These are phyloP conservation scores for Nasonia oneida DNA, from an alignment of 2,888 invertebrate species.

Conservation along the genomic window DNA sequence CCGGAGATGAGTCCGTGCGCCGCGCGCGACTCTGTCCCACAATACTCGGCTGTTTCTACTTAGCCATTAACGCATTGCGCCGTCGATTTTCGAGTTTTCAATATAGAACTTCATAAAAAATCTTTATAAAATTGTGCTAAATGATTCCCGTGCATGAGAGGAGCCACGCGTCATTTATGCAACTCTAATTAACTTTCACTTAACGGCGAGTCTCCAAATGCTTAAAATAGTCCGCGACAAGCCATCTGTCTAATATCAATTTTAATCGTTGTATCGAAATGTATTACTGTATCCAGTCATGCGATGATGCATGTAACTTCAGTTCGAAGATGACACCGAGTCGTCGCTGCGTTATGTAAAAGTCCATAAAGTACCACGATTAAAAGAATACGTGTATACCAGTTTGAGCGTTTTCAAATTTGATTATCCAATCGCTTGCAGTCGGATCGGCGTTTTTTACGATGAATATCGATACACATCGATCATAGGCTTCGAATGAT, in stretches of 20 bases:
- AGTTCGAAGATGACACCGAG: background rate
- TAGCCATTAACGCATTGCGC: background rate
- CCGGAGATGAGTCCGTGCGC: background rate
- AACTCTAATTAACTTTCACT: slow-evolving; percentile 20
- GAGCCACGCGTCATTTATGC: background rate
- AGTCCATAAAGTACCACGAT: background rate
- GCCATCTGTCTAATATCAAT: slow-evolving; percentile 20
- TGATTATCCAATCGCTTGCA: background rate
- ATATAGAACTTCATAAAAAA: background rate
- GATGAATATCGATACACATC: background rate
- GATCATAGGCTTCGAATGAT: background rate
- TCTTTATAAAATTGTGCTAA: background rate
- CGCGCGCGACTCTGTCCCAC: background rate
- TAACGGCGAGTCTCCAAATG: background rate
- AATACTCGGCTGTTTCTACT: background rate
- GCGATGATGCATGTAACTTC: background rate
- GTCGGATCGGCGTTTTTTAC: background rate
- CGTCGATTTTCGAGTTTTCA: too few species aligned
- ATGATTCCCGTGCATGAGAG: too few species aligned
- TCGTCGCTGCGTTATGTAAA: background rate
- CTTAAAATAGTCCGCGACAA: background rate
- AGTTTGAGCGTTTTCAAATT: background rate
- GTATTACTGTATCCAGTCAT: background rate
- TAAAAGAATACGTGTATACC: background rate
- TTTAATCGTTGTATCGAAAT: slow-evolving; percentile 1